Evolutionary conservation across 2,888 invertebrate species (phyloP).

Genomic region (Coelopa pilipes): DNA sequence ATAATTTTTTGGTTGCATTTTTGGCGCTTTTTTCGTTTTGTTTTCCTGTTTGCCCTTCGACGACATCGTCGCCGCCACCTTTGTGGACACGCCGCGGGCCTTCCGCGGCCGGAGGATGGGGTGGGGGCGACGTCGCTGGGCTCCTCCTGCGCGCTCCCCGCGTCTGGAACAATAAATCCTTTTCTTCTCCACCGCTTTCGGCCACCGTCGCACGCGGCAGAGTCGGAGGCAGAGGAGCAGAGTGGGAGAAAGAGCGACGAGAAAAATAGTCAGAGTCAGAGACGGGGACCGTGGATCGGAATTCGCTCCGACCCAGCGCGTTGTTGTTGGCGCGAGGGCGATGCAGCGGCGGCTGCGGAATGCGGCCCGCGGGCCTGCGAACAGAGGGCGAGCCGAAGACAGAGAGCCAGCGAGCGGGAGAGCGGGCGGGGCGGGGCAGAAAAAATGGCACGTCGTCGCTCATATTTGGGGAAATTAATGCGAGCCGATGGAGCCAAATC

Average conservation of each 20-base stretch:
- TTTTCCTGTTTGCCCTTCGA: constrained; percentile 22
- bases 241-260: constrained; percentile 17
- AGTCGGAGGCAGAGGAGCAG: constrained; percentile 15
- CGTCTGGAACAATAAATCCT: constrained; percentile 44
- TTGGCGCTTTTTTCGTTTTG: background rate
- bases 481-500: constrained; percentile 30
- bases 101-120: background rate
- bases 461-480: constrained; percentile 39
- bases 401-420: constrained; percentile 15
- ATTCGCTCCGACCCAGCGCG: constrained; percentile 7
- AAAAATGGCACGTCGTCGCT: constrained; percentile 37
- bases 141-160: constrained; percentile 9
- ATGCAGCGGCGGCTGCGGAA: constrained; percentile 23
- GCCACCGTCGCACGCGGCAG: constrained; percentile 22
- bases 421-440: constrained; percentile 12
- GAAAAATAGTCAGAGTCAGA: background rate
- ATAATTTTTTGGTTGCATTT: background rate
- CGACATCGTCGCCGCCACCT: constrained; percentile 34
- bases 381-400: background rate
- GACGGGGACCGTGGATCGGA: background rate
- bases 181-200: constrained; percentile 35
- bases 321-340: constrained; percentile 1
- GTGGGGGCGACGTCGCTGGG: background rate
- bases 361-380: constrained; percentile 27
- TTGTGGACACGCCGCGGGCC: constrained; percentile 15